These are phyloP conservation scores for Trogon surrucura DNA, from an alignment of 2,113 vertebrate species.

Conservation along the genomic window DNA sequence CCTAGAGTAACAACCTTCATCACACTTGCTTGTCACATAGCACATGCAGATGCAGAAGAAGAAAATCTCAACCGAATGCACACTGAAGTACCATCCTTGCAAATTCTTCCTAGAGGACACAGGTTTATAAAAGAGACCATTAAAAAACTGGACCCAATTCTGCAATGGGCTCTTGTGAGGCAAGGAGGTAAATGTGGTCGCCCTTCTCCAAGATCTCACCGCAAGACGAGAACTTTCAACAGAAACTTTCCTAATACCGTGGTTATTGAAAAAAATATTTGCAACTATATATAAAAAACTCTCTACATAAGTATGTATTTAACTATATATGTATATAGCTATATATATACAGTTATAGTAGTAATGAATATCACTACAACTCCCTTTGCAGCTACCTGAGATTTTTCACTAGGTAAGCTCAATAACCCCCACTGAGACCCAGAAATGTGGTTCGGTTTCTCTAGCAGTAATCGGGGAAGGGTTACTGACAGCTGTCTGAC, in stretches of 20 bases:
- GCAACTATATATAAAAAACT: neutral
- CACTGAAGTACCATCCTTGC: neutral
- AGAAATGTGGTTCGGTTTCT: neutral
- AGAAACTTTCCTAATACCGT: neutral
- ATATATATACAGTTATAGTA: neutral
- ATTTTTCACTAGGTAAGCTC: neutral
- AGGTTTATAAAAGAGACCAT: neutral
- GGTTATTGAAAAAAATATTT: neutral
- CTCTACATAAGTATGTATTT: neutral
- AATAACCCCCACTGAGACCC: neutral
- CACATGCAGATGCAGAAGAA: conserved; percentile 20
- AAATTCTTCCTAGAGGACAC: neutral
- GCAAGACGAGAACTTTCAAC: neutral
- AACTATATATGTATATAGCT: neutral
- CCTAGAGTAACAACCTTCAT: conserved; percentile 60
- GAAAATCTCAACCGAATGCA: neutral
- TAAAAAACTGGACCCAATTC: neutral
- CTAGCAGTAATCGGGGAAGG: neutral
- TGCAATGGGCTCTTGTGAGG: neutral
- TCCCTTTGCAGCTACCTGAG: neutral
- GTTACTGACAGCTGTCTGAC: neutral
- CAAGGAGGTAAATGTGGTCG: fast-evolving
- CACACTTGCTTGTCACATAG: neutral
- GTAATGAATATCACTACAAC: neutral
- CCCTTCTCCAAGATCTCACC: neutral